Evolutionary conservation across 92 coral and sea anemone species (phyloP), one percentile per base, ranked within the genome.

Genomic region (Anthopleura xanthogrammica): DNA sequence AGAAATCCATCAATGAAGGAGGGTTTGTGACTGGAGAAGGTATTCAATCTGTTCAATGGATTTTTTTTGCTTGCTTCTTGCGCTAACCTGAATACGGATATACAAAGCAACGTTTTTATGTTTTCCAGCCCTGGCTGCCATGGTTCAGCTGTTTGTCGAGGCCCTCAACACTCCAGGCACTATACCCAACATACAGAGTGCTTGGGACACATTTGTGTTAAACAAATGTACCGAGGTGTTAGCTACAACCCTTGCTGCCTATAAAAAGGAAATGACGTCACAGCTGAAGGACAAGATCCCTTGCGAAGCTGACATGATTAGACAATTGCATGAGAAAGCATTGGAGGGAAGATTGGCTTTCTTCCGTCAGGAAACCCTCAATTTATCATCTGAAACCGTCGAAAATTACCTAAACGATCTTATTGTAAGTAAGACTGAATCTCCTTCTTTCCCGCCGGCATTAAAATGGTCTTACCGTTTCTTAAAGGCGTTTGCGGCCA

Each of bases 11-110:
- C 76, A 83, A 80, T 40, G 92, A 91, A 60, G 92, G 92, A 77
- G 94, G 88, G 56, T 83, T 78, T 10, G 92, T 91, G 24, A 91
- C 92, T 40, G 94, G 94, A 22, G 94, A 91, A 91, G 94, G 94
- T 91, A 88, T 55, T 10, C 12, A 13, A 20, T 12, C n/a, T n/a
- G n/a, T n/a, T n/a, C n/a, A n/a, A n/a, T n/a, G n/a, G n/a, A n/a
- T 22, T 16, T 52, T 3, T 23, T 43, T 36, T 43, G 48, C 55
- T 76, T 23, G 74, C 16, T 68, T 60, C 2, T 3, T 29, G 41
- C 16, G 0, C 7, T 13, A 24, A 9, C 5, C 13, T 68, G 8
- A 24, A 5, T 66, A 9, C 74, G 5, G 29, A 22, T 29, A 3
- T 68, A 68, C 42, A 68, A 29, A 68, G 12, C 12, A 6, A 17